A percentile compares a stretch with the other conserved stretches of the same genome.
Evolutionary conservation across 2,797 vertebrate species (phyloP).

Genomic region (Mus spretus): DNA sequence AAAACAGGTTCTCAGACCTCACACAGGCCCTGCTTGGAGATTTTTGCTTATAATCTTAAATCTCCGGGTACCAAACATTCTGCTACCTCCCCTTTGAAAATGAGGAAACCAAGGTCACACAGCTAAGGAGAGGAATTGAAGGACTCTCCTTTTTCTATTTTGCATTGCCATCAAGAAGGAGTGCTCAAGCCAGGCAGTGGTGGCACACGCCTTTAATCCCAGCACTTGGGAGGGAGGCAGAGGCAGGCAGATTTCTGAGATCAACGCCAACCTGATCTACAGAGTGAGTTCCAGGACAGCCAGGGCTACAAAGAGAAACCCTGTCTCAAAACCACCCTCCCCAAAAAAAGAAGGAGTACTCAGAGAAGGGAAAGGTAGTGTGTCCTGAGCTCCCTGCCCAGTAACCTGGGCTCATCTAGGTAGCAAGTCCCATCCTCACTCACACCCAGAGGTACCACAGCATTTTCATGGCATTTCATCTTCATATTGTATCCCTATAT

Average conservation of each 20-base stretch:
- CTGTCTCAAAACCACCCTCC: no score
- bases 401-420: not conserved
- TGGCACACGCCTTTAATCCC: no score
- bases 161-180: fast-evolving
- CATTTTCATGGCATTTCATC: not conserved
- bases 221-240: no score
- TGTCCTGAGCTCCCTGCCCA: not conserved
- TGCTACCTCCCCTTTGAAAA: not conserved
- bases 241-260: no score
- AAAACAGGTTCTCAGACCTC: not conserved
- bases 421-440: not conserved
- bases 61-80: not conserved
- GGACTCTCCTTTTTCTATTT: not conserved
- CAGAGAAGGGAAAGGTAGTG: not conserved
- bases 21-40: not conserved
- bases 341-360: not conserved
- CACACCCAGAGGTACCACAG: not conserved
- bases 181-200: no score
- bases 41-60: not conserved
- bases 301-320: no score
- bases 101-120: not conserved
- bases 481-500: not conserved
- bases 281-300: no score
- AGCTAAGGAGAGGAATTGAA: not conserved
- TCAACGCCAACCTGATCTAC: no score